phyloP scores from a whole-genome alignment of 92 coral and sea anemone genomes.

The Pocillopora grandis region DNA sequence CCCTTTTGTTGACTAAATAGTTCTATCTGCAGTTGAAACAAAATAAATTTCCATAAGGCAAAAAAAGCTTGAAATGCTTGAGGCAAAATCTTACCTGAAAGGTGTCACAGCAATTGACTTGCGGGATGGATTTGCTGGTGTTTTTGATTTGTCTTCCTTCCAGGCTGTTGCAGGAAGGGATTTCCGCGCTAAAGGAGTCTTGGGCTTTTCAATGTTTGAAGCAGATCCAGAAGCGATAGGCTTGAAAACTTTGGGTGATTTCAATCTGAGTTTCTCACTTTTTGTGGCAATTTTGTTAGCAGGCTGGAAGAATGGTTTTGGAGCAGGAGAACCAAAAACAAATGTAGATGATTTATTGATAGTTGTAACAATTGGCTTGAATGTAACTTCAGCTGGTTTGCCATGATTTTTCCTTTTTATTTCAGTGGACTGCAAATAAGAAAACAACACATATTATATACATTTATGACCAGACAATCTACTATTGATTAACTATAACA shows the following conservation, averaged over 20 bases:
- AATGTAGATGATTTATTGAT: slow-evolving; percentile 50
- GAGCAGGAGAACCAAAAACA: slow-evolving; percentile 56
- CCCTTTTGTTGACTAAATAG: too few species aligned
- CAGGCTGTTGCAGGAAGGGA: slow-evolving; percentile 48
- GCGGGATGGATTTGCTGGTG: slow-evolving; percentile 48
- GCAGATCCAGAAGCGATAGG: slow-evolving; percentile 25
- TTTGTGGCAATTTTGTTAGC: neutral
- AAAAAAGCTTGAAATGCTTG: neutral
- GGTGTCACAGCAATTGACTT: slow-evolving; percentile 70
- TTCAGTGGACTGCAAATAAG: slow-evolving; percentile 16
- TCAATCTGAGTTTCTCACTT: slow-evolving; percentile 31
- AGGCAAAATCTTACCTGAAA: slow-evolving; percentile 58
- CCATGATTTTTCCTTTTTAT: slow-evolving; percentile 6
- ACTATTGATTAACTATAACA: neutral
- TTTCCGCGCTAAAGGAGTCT: slow-evolving; percentile 54
- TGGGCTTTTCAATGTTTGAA: slow-evolving; percentile 16
- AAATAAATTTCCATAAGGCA: neutral
- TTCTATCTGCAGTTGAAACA: too few species aligned
- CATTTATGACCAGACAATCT: neutral
- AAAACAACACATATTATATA: neutral
- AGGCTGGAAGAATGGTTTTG: slow-evolving; percentile 26
- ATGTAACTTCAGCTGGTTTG: slow-evolving; percentile 10
- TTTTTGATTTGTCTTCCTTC: slow-evolving; percentile 55
- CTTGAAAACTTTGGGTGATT: slow-evolving; percentile 62
- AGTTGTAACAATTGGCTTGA: slow-evolving; percentile 32